phyloP scores from a whole-genome alignment of 2,113 vertebrate species.

The Misgurnus anguillicaudatus region DNA sequence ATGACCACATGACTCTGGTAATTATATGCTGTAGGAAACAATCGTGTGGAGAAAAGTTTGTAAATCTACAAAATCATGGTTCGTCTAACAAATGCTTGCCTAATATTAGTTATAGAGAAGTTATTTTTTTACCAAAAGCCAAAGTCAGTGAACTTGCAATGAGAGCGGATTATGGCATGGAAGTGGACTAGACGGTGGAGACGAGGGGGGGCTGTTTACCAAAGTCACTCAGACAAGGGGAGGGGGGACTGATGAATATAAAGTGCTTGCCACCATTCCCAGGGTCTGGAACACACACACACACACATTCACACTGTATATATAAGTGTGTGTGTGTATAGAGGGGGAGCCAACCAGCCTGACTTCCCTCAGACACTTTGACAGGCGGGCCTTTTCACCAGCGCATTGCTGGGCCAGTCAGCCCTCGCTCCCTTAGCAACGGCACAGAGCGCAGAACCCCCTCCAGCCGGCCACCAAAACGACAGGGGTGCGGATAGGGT shows the following conservation, averaged over 20 bases:
- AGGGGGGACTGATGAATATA: conserved; percentile 86
- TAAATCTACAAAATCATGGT: too few relatives aligned
- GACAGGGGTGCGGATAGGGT: conserved; percentile 6
- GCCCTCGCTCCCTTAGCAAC: conserved; percentile 93
- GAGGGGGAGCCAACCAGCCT: conserved; percentile 65
- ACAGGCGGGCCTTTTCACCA: conserved; percentile 89
- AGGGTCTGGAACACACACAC: conserved; percentile 76
- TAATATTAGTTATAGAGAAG: too few relatives aligned
- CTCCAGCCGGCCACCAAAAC: conserved; percentile 37
- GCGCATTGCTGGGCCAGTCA: conserved; percentile 83
- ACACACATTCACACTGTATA: conserved; percentile 47
- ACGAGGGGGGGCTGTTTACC: conserved; percentile 74
- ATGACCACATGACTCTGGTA: not conserved
- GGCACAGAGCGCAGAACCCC: conserved; percentile 71
- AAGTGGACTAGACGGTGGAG: conserved; percentile 68
- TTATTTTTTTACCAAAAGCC: conserved; percentile 21
- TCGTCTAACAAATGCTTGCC: not conserved
- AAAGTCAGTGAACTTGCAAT: conserved; percentile 41
- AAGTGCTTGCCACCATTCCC: conserved; percentile 89
- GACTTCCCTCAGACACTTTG: conserved; percentile 90
- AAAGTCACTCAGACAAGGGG: conserved; percentile 53
- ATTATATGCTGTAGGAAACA: not conserved
- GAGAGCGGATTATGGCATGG: conserved; percentile 47
- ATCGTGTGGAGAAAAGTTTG: not conserved
- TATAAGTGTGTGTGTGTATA: conserved; percentile 33